Evolutionary conservation across 2,113 vertebrate species (phyloP), one percentile per base, ranked within the genome.

Genomic region (Centropus bengalensis): DNA sequence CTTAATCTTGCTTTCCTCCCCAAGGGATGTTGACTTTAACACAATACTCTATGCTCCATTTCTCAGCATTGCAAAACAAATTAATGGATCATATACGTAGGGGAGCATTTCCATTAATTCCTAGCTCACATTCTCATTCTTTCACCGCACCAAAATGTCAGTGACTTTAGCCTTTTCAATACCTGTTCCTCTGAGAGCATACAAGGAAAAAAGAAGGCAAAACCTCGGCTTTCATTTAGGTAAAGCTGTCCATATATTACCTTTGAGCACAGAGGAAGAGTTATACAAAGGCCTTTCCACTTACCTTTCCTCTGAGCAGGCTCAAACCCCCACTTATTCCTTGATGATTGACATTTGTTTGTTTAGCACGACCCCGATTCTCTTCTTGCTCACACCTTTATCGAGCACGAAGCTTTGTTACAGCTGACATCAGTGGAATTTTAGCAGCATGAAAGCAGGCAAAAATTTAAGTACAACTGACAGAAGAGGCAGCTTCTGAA

Each of bases 91-190:
- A 45, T 58, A 75, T 38, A 84, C 44, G 81, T 74, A 51, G 26
- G 59, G 60, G 82, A 93, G 38, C 6, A 42, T 42, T 89, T 67
- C 80, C 54, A 86, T 78, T 93, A 91, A 83, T 95, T 92, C 91
- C 66, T 54, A 44, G 62, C 77, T 93, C 68, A 75, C 11, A 32
- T 75, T 89, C 73, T 84, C n/a, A 52, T 44, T 82, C 70, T 82
- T 78, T 76, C 27, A 56, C 47, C 49, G 26, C 24, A 64, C 47
- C 33, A 79, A 92, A 95, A 86, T 89, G 40, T 92, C 94, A 94
- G 69, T 58, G 58, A 54, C 66, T 86, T 93, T 71, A 92, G 86
- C 60, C 56, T 89, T 95, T 94, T 82, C 92, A 82, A 44, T 64
- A 55, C 20, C 24, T 40, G 60, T 86, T 91, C 49, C 52, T 78